Conservation (phyloP, 2,113 vertebrate genomes). For the Heterotilapia buettikoferi region DNA sequence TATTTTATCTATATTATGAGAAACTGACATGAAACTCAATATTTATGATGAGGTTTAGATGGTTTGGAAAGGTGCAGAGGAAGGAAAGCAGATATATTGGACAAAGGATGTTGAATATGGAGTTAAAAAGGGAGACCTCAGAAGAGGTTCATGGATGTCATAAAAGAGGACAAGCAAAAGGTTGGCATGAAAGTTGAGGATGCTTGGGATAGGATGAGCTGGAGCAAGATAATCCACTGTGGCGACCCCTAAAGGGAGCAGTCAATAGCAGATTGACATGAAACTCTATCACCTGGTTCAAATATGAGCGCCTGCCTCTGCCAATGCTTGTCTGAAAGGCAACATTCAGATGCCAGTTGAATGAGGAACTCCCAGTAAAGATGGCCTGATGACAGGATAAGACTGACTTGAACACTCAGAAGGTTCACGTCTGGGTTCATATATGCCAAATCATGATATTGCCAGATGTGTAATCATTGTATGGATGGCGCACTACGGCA, state of each 20-base stretch:
- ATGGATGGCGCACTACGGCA: neutral
- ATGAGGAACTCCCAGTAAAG: conserved; percentile 44
- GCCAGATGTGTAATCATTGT: conserved; percentile 53
- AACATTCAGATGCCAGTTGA: conserved; percentile 38
- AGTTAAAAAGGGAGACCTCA: neutral
- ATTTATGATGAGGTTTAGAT: neutral
- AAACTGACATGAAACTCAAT: conserved; percentile 53
- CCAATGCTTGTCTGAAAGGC: conserved; percentile 26
- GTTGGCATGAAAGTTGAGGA: neutral
- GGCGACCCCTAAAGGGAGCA: neutral
- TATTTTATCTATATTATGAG: conserved; percentile 67
- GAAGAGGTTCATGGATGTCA: neutral
- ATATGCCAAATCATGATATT: conserved; percentile 28
- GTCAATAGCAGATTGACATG: conserved; percentile 24
- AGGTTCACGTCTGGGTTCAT: conserved; percentile 41
- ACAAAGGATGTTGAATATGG: neutral
- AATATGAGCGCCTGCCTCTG: conserved; percentile 34
- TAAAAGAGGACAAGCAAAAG: neutral
- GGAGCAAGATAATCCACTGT: neutral
- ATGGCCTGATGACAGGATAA: conserved; percentile 55
- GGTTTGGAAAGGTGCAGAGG: neutral
- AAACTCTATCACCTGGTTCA: conserved; percentile 60
- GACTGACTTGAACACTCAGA: conserved; percentile 39
- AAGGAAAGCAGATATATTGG: neutral
- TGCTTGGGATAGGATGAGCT: neutral